These are phyloP conservation scores for Ctenopoma kingsleyae DNA, from an alignment of 2,797 vertebrate genomes.

Conservation along the genomic window DNA sequence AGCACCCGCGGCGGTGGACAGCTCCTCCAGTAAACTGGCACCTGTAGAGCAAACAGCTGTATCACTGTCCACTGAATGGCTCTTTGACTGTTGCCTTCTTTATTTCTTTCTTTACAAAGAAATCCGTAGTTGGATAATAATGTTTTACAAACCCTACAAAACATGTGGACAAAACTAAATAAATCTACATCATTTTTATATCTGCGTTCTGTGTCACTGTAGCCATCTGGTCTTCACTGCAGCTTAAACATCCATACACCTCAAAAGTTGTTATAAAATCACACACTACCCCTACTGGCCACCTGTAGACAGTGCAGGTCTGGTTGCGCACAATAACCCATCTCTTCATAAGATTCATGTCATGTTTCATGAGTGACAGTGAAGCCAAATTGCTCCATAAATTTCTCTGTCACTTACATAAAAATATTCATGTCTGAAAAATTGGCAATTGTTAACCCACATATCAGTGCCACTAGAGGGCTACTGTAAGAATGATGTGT, in stretches of 20 bases:
- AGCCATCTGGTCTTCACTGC: constrained; percentile 18
- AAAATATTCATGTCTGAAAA: not conserved
- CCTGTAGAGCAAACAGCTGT: constrained; percentile 48
- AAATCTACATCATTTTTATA: not conserved
- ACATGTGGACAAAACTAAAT: not conserved
- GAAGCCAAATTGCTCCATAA: not conserved
- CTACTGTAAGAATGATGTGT: not conserved
- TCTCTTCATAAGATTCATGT: not conserved
- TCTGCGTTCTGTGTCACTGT: not conserved
- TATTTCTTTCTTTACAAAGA: not conserved
- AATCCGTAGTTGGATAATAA: not conserved
- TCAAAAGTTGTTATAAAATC: constrained; percentile 58
- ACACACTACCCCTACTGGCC: constrained; percentile 69
- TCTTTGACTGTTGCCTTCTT: not conserved
- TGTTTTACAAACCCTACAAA: not conserved
- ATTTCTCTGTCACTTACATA: constrained; percentile 13
- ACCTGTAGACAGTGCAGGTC: constrained; percentile 27
- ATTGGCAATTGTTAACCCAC: constrained; percentile 5
- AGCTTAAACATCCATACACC: constrained; percentile 8
- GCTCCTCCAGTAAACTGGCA: constrained; percentile 50
- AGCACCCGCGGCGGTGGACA: constrained; percentile 73
- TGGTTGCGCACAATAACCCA: constrained; percentile 16
- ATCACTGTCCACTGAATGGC: not conserved
- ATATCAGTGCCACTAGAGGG: not conserved
- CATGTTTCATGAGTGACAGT: not conserved